Percentiles rank a stretch among this genome's conserved stretches.
Evolutionary conservation across 2,888 invertebrate genomes (phyloP).

Genomic region (Calameuta idolon): DNA sequence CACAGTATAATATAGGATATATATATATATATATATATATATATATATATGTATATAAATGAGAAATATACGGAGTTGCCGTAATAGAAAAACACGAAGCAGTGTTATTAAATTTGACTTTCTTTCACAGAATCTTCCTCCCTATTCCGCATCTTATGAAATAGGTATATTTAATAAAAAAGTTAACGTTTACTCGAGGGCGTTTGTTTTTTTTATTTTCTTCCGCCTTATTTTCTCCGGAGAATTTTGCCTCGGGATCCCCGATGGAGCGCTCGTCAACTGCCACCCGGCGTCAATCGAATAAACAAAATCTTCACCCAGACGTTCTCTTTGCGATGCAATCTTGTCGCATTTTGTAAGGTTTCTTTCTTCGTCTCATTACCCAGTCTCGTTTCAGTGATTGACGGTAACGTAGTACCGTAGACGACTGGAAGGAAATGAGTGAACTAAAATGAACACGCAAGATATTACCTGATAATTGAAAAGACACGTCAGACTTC

Average conservation of each 20-base stretch:
- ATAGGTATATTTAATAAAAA: conserved; percentile 46
- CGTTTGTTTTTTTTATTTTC: conserved; percentile 21
- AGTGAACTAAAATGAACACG: neutral
- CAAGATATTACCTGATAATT: neutral
- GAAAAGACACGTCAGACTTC: neutral
- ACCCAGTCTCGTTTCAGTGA: neutral
- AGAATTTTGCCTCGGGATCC: neutral
- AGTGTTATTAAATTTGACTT: neutral
- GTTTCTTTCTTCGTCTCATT: neutral
- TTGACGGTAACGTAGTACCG: neutral
- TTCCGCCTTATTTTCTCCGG: conserved; percentile 7
- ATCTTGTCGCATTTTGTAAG: neutral
- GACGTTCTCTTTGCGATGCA: neutral
- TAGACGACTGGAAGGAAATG: neutral
- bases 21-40: no score
- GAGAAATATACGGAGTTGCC: neutral
- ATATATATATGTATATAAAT: neutral
- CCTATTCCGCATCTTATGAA: neutral
- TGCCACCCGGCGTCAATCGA: neutral
- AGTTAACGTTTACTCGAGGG: conserved; percentile 43
- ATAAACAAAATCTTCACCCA: neutral
- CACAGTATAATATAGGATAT: neutral
- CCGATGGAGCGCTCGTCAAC: neutral
- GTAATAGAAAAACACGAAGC: neutral
- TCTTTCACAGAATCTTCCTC: neutral